phyloP scores from a whole-genome alignment of 2,888 invertebrate species.

The Cephus rjabovi region DNA sequence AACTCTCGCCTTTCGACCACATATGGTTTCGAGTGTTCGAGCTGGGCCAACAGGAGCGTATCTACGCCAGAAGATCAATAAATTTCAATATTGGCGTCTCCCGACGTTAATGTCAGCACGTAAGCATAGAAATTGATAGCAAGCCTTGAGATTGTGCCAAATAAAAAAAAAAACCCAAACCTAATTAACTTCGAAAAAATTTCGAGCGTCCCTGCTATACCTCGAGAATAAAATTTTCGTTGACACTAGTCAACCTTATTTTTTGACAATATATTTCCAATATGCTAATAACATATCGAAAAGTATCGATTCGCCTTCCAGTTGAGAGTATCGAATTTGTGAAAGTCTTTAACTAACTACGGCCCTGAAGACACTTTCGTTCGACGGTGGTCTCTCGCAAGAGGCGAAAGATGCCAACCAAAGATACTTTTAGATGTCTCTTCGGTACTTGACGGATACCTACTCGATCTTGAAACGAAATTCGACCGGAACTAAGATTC shows the following conservation, averaged over 20 bases:
- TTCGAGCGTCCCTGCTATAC: not conserved
- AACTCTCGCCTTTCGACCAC: not conserved
- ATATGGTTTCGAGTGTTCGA: not conserved
- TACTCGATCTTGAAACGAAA: not conserved
- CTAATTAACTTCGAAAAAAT: not conserved
- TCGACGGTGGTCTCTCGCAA: constrained; percentile 1
- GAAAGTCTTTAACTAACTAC: not conserved
- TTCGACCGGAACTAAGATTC: not conserved
- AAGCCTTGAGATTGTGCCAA: not conserved
- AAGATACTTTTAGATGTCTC: not conserved
- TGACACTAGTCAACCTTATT: not conserved
- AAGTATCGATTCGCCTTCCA: not conserved
- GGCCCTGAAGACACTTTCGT: constrained; percentile 3
- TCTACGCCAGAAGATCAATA: not conserved
- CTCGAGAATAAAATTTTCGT: not conserved
- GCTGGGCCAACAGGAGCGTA: not conserved
- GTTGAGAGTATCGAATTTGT: not conserved
- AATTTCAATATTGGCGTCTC: not conserved
- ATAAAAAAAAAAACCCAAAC: not conserved
- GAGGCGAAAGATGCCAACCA: constrained; percentile 4
- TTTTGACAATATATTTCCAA: not conserved
- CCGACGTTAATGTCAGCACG: not conserved
- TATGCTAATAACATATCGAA: not conserved
- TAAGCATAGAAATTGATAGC: not conserved
- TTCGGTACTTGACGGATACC: not conserved